phyloP scores from a whole-genome alignment of 2,797 vertebrate species.

The Chelmon rostratus region DNA sequence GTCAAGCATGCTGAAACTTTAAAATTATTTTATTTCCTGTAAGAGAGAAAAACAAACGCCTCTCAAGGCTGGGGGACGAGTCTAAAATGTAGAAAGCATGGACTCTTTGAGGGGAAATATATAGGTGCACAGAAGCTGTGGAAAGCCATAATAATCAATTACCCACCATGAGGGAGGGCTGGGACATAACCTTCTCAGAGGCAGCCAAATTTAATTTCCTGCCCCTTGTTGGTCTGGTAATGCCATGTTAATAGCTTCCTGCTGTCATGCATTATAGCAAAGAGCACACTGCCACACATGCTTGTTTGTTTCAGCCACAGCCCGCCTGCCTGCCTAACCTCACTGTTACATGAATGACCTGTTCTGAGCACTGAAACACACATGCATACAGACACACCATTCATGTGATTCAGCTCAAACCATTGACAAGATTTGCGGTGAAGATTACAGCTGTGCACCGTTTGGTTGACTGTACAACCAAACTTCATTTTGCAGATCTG shows the following conservation, averaged over 20 bases:
- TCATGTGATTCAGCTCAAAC: background rate
- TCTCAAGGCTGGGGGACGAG: background rate
- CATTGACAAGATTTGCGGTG: background rate
- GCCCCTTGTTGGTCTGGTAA: conserved; percentile 83
- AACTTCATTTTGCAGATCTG: background rate
- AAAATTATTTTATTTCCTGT: background rate
- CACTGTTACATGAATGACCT: conserved; percentile 49
- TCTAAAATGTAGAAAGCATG: background rate
- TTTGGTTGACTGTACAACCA: background rate
- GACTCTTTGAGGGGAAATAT: conserved; percentile 13
- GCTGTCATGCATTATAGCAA: conserved; percentile 78
- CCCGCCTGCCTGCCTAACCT: conserved; percentile 43
- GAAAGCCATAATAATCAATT: conserved; percentile 82
- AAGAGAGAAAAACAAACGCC: background rate
- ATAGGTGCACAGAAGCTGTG: conserved; percentile 49
- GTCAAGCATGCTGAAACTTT: background rate
- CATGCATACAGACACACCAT: background rate
- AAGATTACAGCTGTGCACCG: background rate
- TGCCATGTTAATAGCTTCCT: conserved; percentile 88
- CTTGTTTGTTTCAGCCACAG: conserved; percentile 74
- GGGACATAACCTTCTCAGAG: conserved; percentile 83
- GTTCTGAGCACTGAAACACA: background rate
- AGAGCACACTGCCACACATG: conserved; percentile 53
- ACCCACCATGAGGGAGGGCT: conserved; percentile 72
- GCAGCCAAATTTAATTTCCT: conserved; percentile 87